Conservation (phyloP, 2,797 vertebrate genomes). For the Girardinus metallicus region DNA sequence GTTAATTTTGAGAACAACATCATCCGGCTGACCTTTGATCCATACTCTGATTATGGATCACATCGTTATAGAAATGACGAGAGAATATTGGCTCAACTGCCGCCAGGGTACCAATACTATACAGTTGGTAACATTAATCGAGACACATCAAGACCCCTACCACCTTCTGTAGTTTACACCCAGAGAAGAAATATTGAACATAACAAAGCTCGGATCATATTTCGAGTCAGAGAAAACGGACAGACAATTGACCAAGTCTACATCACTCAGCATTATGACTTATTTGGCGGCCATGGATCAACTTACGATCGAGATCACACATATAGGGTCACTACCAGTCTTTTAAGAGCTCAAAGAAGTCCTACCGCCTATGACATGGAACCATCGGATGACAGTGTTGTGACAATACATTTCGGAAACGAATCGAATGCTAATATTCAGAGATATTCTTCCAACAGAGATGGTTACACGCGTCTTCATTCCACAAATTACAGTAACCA, state of each 20-base stretch:
- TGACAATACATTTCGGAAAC: background rate
- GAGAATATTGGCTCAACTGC: background rate
- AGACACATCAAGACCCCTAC: background rate
- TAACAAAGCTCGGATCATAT: conserved; percentile 12
- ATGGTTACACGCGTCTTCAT: background rate
- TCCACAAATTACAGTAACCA: background rate
- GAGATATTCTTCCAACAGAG: background rate
- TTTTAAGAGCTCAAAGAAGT: conserved; percentile 1
- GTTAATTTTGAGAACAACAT: background rate
- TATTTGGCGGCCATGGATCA: background rate
- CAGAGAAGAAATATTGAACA: background rate
- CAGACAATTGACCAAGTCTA: background rate
- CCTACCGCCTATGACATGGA: background rate
- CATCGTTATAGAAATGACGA: background rate
- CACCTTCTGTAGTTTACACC: background rate
- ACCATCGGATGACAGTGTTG: background rate
- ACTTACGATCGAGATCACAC: background rate
- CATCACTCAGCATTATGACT: background rate
- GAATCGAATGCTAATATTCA: background rate
- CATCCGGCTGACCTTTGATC: background rate
- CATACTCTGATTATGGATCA: background rate
- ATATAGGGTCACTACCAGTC: background rate
- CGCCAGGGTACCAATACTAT: background rate
- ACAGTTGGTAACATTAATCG: conserved; percentile 9
- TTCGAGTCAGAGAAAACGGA: background rate